A percentile compares a stretch with the other conserved stretches of the same genome.
Conservation (phyloP, 2,113 vertebrate genomes). For the Chrysemys picta region DNA sequence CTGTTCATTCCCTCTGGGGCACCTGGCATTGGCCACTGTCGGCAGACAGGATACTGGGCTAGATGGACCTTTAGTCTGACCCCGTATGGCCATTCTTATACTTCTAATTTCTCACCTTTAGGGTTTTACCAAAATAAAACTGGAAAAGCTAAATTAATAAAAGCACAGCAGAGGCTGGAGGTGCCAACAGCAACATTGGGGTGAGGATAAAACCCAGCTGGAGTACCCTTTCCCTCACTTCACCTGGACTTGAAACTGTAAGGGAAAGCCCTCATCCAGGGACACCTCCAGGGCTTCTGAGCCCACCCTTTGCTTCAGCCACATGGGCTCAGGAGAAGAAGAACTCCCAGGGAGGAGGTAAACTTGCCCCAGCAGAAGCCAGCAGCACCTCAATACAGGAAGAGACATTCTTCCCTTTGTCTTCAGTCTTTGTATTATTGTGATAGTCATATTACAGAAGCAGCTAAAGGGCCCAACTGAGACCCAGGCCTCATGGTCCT, state of each 20-base stretch:
- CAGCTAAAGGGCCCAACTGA: background rate
- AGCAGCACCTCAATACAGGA: background rate
- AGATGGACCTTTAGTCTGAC: too few relatives aligned
- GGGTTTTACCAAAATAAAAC: background rate
- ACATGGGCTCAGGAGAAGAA: background rate
- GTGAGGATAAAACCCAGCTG: background rate
- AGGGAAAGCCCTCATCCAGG: background rate
- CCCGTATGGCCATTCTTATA: too few relatives aligned
- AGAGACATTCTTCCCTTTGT: fast-evolving
- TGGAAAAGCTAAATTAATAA: too few relatives aligned
- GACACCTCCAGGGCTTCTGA: background rate
- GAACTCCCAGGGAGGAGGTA: background rate
- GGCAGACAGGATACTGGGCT: too few relatives aligned
- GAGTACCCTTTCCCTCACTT: background rate
- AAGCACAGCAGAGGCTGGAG: too few relatives aligned
- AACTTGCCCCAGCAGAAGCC: background rate
- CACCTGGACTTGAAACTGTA: background rate
- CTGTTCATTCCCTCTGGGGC: too few relatives aligned
- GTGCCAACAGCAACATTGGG: background rate
- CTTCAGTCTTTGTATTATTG: background rate
- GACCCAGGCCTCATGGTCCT: background rate
- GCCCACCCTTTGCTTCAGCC: background rate
- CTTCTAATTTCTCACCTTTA: background rate
- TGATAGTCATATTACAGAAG: background rate
- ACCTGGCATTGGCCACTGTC: too few relatives aligned